phyloP scores from a whole-genome alignment of 2,888 invertebrate genomes.

The Machimus rusticus region DNA sequence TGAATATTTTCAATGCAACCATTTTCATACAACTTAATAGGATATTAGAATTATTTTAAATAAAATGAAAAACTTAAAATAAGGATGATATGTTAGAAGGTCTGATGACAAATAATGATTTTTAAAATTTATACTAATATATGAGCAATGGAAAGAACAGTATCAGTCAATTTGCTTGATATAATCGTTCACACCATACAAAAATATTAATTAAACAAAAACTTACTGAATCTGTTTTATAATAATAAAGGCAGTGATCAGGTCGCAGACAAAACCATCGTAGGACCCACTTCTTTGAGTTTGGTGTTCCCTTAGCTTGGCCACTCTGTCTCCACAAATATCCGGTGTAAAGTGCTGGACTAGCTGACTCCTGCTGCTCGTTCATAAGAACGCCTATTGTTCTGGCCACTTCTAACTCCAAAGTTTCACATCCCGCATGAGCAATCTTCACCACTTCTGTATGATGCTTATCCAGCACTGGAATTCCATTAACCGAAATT shows the following conservation, averaged over 20 bases:
- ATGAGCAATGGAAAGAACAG: too few relatives aligned
- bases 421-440: conserved; percentile 84
- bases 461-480: conserved; percentile 91
- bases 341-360: conserved; percentile 73
- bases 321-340: conserved; percentile 79
- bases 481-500: conserved; percentile 88
- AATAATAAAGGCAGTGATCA: conserved; percentile 94
- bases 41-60: too few relatives aligned
- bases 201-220: neutral
- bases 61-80: too few relatives aligned
- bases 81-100: too few relatives aligned
- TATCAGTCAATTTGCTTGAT: neutral
- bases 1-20: too few relatives aligned
- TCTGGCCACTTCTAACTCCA: conserved; percentile 87
- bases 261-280: conserved; percentile 91
- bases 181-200: neutral
- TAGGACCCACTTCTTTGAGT: conserved; percentile 77
- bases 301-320: conserved; percentile 66
- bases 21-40: too few relatives aligned
- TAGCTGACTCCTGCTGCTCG: conserved; percentile 69
- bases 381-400: conserved; percentile 83
- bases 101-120: too few relatives aligned
- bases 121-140: too few relatives aligned
- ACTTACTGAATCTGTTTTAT: conserved; percentile 88
- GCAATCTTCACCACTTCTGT: conserved; percentile 93